These are phyloP conservation scores for Chiloscyllium punctatum DNA, from an alignment of 2,797 vertebrate species.

Conservation along the genomic window DNA sequence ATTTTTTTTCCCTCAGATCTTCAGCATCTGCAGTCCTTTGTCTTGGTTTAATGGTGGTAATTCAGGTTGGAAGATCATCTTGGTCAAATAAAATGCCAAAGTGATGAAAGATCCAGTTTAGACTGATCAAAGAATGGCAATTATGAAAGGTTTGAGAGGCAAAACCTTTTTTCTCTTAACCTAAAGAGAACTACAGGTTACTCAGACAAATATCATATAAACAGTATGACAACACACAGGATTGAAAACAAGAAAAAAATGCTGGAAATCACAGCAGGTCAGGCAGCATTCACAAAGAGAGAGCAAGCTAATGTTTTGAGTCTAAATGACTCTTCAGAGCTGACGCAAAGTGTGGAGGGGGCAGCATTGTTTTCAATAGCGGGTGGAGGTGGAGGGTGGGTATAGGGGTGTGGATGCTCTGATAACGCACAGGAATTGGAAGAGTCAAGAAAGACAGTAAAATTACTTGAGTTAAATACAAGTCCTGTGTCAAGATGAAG, in stretches of 20 bases:
- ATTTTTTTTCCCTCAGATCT: too few relatives aligned
- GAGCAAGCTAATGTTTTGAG: too few relatives aligned
- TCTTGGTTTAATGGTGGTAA: neutral
- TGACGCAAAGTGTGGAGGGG: too few relatives aligned
- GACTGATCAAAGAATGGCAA: neutral
- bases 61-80: neutral
- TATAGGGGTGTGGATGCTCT: neutral
- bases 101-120: neutral
- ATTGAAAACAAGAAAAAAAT: too few relatives aligned
- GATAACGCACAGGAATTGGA: neutral
- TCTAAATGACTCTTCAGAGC: too few relatives aligned
- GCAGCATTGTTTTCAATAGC: too few relatives aligned
- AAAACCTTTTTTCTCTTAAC: neutral
- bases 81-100: neutral
- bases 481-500: neutral
- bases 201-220: neutral
- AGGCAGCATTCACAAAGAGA: too few relatives aligned
- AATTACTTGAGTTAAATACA: neutral
- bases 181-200: neutral
- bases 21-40: too few relatives aligned
- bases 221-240: neutral
- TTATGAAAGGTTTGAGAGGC: neutral
- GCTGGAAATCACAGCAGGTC: too few relatives aligned
- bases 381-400: too few relatives aligned
- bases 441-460: neutral